These are phyloP conservation scores for Patiria miniata DNA, from an alignment of 35 echinoderm and acorn worm species.

Conservation along the genomic window DNA sequence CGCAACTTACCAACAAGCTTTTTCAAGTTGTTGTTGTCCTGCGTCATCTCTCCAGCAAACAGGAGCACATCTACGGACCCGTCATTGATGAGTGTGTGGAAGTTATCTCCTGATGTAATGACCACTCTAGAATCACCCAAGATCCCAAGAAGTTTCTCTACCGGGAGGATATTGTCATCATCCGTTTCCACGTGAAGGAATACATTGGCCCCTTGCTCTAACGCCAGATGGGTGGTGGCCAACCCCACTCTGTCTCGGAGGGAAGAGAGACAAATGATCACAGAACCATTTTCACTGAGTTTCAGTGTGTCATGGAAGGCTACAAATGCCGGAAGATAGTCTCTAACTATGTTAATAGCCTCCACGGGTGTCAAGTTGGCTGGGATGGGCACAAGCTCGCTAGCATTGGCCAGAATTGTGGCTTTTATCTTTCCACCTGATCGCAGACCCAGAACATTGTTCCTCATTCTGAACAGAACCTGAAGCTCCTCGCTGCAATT, in stretches of 20 bases:
- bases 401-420: conserved; percentile 66
- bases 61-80: conserved; percentile 87
- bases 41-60: conserved; percentile 88
- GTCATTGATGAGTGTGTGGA: conserved; percentile 88
- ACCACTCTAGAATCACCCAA: conserved; percentile 92
- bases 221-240: conserved; percentile 87
- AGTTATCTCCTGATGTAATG: conserved; percentile 88
- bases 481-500: conserved; percentile 91
- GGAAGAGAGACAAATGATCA: conserved; percentile 87
- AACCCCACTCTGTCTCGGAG: conserved; percentile 87
- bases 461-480: conserved; percentile 81
- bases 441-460: conserved; percentile 80
- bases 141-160: conserved; percentile 92
- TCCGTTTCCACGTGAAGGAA: conserved; percentile 90
- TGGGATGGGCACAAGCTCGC: conserved; percentile 84
- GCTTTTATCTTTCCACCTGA: conserved; percentile 60
- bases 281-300: conserved; percentile 85
- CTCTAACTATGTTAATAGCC: conserved; percentile 90
- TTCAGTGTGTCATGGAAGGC: conserved; percentile 92
- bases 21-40: conserved; percentile 73
- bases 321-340: conserved; percentile 93
- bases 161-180: conserved; percentile 89
- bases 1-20: conserved; percentile 77
- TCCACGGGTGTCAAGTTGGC: conserved; percentile 81
- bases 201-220: conserved; percentile 92